Percentiles rank a stretch among this genome's conserved stretches.
Conservation (phyloP, 2,888 invertebrate species). For the Lymantria monacha region DNA sequence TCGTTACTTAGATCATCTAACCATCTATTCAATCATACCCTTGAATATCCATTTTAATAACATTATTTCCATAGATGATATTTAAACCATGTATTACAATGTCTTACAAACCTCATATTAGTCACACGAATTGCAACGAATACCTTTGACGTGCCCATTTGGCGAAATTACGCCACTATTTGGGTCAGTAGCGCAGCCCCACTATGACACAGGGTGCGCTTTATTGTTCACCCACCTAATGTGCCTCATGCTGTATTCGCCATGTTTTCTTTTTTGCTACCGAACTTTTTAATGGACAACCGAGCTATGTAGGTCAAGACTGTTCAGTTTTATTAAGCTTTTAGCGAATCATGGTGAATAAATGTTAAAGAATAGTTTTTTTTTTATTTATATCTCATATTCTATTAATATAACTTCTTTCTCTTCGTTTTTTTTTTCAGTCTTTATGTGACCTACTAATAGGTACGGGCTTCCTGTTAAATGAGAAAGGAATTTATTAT, state of each 20-base stretch:
- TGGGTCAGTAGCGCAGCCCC: constrained; percentile 70
- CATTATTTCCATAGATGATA: no score
- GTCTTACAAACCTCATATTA: not conserved
- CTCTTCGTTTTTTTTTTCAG: no score
- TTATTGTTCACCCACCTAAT: constrained; percentile 56
- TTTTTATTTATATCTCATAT: not conserved
- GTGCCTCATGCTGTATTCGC: constrained; percentile 25
- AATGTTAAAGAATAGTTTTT: not conserved
- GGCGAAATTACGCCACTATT: constrained; percentile 64
- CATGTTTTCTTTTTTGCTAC: constrained; percentile 21
- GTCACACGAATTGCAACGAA: constrained; percentile 29
- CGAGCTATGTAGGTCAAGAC: constrained; percentile 23
- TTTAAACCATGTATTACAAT: no score
- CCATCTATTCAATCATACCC: no score
- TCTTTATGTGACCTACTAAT: no score
- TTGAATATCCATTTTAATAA: no score
- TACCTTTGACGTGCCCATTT: constrained; percentile 55
- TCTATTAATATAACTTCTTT: not conserved
- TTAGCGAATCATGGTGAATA: not conserved
- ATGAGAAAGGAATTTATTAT: no score
- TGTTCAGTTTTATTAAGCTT: constrained; percentile 4
- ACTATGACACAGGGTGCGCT: constrained; percentile 56
- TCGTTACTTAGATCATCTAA: no score
- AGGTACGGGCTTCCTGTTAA: no score
- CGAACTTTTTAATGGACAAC: constrained; percentile 23